Base-by-base conservation (phyloP, 2,797 vertebrate species). In the Artibeus lituratus region DNA sequence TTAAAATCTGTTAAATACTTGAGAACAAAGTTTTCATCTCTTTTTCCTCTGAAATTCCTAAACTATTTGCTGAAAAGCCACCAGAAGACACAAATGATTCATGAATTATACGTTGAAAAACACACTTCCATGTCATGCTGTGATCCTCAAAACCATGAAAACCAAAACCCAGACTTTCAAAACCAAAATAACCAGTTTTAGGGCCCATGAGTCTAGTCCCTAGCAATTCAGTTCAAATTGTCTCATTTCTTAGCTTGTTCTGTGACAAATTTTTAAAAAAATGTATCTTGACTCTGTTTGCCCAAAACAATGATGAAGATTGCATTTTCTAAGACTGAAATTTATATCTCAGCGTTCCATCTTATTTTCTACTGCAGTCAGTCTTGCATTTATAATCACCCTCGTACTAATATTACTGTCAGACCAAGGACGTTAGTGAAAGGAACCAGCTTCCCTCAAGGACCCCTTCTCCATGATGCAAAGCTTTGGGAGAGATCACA, bases 91-190 rank as follows among this genome's bases (percentile, higher is more conserved):
- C 69, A 74, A 80, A 47, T 51, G 81, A 94, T 73, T 74, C 82
- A 86, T 77, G 51, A 24, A 47, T 9, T 83, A 91, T 16, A 81
- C 18, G 84, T 92, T 47, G 76, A 77, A 55, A 93, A 93, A 86
- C 7, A 47, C 21, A 82, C 35, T 47, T 84, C 35, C 59, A 11
- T 24, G 44, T 86, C 44, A 37, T 32, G 37, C 65, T 44, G 37
- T 49, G 69, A 93, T 91, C 49, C 94, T 91, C 53, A 35, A 90
- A 91, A 95, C 22, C 55, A 86, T 73, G 55, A 55, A 91, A 87
- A 87, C 26, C 47, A 10, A 91, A 96, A 86, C 29, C 55, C 21
- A 89, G 77, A 91, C 69, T 73, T 87, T 51, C 19, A 47, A 85
- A 83, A 91, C 32, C 69, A 74, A 90, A 92, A 82, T 49, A 57